Conservation (phyloP, 2,888 invertebrate genomes). For the Rhingia rostrata region DNA sequence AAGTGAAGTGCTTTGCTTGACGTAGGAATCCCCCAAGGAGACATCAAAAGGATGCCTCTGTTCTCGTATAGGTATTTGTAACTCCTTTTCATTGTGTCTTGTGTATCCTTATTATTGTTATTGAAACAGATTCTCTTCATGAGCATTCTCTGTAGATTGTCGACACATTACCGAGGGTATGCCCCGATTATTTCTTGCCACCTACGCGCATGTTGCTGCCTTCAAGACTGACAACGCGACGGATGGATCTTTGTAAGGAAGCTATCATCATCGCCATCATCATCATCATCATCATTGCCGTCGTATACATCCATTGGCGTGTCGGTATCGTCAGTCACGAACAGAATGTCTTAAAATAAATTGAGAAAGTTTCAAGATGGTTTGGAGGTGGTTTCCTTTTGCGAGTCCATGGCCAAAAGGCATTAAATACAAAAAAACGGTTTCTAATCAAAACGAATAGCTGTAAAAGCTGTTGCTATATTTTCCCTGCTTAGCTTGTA, state of each 20-base stretch:
- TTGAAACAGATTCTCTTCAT: constrained; percentile 46
- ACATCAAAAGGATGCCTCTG: neutral
- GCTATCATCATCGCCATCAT: constrained; percentile 53
- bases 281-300: constrained; percentile 20
- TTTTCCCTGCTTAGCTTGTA: constrained; percentile 29
- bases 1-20: constrained; percentile 44
- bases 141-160: constrained; percentile 42
- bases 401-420: constrained; percentile 8
- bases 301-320: neutral
- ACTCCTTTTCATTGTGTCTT: neutral
- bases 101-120: constrained; percentile 13
- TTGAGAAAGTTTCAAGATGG: constrained; percentile 54
- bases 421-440: constrained; percentile 28
- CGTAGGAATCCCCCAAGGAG: constrained; percentile 19
- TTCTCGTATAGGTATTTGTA: neutral
- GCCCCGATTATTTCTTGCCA: constrained; percentile 39
- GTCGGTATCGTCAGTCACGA: constrained; percentile 32
- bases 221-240: constrained; percentile 34
- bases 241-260: constrained; percentile 39
- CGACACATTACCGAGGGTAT: constrained; percentile 54
- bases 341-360: constrained; percentile 62
- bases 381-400: neutral
- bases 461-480: constrained; percentile 56
- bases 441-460: constrained; percentile 69
- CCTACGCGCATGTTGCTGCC: constrained; percentile 35